Evolutionary conservation across 2,113 vertebrate genomes (phyloP).

Genomic region (Naja naja): DNA sequence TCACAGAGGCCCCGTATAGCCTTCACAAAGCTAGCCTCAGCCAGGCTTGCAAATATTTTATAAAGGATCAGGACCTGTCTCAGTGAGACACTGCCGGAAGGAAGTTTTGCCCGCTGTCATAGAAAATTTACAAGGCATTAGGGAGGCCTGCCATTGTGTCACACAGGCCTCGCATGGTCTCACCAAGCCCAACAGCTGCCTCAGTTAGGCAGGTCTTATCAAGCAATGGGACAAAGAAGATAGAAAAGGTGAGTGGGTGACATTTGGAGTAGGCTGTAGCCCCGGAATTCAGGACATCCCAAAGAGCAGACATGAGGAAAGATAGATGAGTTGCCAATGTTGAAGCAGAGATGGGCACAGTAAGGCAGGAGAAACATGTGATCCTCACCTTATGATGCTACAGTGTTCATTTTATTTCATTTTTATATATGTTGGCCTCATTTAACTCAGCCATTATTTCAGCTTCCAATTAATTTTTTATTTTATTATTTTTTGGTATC

Average conservation of each 20-base stretch:
- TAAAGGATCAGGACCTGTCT: neutral
- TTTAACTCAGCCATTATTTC: neutral
- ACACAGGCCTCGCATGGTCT: neutral
- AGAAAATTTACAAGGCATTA: neutral
- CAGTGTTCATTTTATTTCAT: neutral
- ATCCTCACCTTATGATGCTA: neutral
- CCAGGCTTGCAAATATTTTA: neutral
- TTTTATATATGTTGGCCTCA: neutral
- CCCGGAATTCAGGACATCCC: neutral
- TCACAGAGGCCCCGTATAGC: neutral
- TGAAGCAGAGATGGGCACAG: neutral
- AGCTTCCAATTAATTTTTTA: neutral
- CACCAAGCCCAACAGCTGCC: neutral
- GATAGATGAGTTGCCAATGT: neutral
- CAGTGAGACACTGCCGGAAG: neutral
- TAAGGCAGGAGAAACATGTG: neutral
- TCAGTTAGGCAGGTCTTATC: neutral
- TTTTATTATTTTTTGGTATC: neutral
- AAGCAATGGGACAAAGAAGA: neutral
- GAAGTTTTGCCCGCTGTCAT: neutral
- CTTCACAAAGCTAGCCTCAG: neutral
- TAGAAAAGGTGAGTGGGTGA: neutral
- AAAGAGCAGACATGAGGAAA: neutral
- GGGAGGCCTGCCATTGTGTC: neutral
- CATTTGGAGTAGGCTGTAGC: neutral